These are phyloP conservation scores for Diaprepes abbreviatus DNA, from an alignment of 2,888 invertebrate genomes.

Conservation along the genomic window DNA sequence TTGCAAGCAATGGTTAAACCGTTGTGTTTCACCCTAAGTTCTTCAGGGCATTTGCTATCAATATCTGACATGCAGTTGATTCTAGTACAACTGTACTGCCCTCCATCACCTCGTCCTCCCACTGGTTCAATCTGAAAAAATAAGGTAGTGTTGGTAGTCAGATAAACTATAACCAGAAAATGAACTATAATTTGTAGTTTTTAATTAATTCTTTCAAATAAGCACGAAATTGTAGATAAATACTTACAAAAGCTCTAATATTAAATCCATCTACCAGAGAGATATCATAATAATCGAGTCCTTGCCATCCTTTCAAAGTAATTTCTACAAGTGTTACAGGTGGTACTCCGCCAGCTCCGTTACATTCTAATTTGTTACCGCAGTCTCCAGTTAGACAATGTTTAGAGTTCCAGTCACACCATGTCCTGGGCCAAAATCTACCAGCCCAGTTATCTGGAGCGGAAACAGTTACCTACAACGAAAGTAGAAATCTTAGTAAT, in stretches of 20 bases:
- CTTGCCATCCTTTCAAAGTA: slow-evolving; percentile 63
- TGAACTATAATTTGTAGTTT: too few relatives aligned
- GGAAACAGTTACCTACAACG: slow-evolving; percentile 33
- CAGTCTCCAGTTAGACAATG: slow-evolving; percentile 66
- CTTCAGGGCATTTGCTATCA: slow-evolving; percentile 64
- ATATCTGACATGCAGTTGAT: slow-evolving; percentile 62
- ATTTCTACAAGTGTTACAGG: slow-evolving; percentile 68
- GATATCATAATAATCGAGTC: slow-evolving; percentile 69
- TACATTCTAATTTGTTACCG: slow-evolving; percentile 65
- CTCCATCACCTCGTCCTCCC: slow-evolving; percentile 56
- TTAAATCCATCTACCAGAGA: slow-evolving; percentile 70
- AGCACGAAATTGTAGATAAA: too few relatives aligned
- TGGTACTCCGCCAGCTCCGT: slow-evolving; percentile 66
- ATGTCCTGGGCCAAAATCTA: slow-evolving; percentile 63
- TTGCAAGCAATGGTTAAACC: slow-evolving; percentile 66
- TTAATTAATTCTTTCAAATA: too few relatives aligned
- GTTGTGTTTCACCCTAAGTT: slow-evolving; percentile 56
- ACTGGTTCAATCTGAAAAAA: slow-evolving; percentile 58
- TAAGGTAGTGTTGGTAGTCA: too few relatives aligned
- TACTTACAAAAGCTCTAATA: slow-evolving; percentile 60
- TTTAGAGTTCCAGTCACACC: slow-evolving; percentile 61
- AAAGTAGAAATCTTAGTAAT: too few relatives aligned
- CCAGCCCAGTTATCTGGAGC: slow-evolving; percentile 52
- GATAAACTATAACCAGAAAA: too few relatives aligned
- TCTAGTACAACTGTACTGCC: slow-evolving; percentile 63